phyloP scores from a whole-genome alignment of 1,140 invertebrate species.

The Augochlora pura region DNA sequence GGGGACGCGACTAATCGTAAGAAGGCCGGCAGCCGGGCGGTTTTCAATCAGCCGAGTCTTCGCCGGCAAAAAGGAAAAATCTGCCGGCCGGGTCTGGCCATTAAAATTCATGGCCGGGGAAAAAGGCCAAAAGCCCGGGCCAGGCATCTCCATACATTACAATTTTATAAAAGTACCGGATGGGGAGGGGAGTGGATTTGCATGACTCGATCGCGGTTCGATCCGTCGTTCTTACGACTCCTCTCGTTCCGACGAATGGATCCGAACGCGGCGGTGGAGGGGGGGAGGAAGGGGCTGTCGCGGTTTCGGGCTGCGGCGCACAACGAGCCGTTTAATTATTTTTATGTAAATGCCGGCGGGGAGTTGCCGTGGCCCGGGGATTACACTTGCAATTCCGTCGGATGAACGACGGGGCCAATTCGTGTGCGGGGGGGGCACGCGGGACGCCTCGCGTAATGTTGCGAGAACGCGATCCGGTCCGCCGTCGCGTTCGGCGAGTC shows the following conservation, averaged over 20 bases:
- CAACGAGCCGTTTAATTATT: slow-evolving; percentile 70
- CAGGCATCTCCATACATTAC: slow-evolving; percentile 32
- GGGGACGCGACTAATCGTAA: too few relatives aligned
- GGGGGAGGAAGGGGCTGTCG: too few relatives aligned
- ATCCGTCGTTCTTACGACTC: slow-evolving; percentile 12
- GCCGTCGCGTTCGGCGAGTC: too few relatives aligned
- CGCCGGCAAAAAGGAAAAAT: not conserved
- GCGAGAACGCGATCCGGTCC: slow-evolving; percentile 44
- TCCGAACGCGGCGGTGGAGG: not conserved
- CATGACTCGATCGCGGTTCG: slow-evolving; percentile 30
- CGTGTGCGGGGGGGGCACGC: slow-evolving; percentile 18
- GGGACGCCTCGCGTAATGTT: slow-evolving; percentile 55
- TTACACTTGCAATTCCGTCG: slow-evolving; percentile 63
- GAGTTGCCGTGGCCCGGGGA: slow-evolving; percentile 27
- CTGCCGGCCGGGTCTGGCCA: not conserved
- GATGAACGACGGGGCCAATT: slow-evolving; percentile 63
- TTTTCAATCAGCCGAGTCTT: not conserved
- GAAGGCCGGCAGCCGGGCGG: too few relatives aligned
- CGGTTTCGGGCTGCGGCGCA: slow-evolving; percentile 12
- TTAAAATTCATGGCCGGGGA: slow-evolving; percentile 37
- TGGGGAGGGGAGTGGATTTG: slow-evolving; percentile 3
- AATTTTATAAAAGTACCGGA: slow-evolving; percentile 42
- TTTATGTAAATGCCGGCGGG: slow-evolving; percentile 69
- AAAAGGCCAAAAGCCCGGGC: slow-evolving; percentile 10
- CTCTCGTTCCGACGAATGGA: slow-evolving; percentile 6